Evolutionary conservation across 2,888 invertebrate genomes (phyloP).

Genomic region (Acrocera orbiculus): DNA sequence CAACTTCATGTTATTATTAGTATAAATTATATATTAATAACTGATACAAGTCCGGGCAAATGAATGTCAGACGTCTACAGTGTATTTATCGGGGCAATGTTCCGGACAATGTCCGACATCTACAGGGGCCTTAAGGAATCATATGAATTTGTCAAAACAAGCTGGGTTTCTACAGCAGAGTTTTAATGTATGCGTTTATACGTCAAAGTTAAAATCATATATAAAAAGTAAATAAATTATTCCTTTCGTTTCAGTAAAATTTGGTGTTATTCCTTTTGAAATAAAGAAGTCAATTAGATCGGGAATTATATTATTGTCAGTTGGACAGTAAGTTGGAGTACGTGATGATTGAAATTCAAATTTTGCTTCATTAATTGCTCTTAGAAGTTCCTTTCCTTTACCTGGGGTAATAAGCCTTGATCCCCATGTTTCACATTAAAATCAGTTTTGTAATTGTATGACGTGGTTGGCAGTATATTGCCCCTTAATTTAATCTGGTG

Average conservation of each 20-base stretch:
- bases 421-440: slow-evolving; percentile 5
- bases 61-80: no score
- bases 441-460: neutral
- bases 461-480: slow-evolving; percentile 2
- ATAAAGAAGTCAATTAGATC: slow-evolving; percentile 8
- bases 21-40: no score
- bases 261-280: slow-evolving; percentile 1
- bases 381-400: slow-evolving; percentile 1
- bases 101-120: no score
- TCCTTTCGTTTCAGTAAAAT: neutral
- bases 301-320: slow-evolving; percentile 6
- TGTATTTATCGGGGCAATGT: no score
- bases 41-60: no score
- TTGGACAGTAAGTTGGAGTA: slow-evolving; percentile 8
- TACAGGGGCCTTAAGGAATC: no score
- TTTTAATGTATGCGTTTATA: no score
- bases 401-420: slow-evolving; percentile 2
- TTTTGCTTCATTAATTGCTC: neutral
- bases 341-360: slow-evolving; percentile 2
- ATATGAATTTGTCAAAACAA: no score
- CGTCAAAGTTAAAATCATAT: no score
- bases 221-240: neutral
- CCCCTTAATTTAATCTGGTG: neutral
- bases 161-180: no score
- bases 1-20: no score